A percentile compares a stretch with the other conserved stretches of the same genome.
These are phyloP conservation scores for Epizoanthus scotinus DNA, from an alignment of 92 coral and sea anemone genomes.

Conservation along the genomic window DNA sequence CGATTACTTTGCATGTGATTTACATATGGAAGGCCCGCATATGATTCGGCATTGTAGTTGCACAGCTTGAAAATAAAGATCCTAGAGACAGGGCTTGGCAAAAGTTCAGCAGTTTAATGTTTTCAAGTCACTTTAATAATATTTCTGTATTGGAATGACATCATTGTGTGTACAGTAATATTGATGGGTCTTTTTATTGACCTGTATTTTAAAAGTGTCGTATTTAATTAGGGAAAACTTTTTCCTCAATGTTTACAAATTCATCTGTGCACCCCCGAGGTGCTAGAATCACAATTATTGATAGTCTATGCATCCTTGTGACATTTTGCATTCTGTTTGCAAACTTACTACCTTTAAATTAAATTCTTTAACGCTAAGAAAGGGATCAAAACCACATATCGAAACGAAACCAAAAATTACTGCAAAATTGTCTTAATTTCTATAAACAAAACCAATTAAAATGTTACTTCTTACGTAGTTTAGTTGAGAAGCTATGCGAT, in stretches of 20 bases:
- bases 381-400: not conserved
- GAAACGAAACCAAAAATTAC: not conserved
- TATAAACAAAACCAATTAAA: too few species aligned
- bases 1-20: slow-evolving; percentile 30
- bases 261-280: not conserved
- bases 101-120: not conserved
- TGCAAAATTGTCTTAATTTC: not conserved
- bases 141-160: slow-evolving; percentile 21
- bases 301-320: slow-evolving; percentile 6
- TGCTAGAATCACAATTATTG: slow-evolving; percentile 3
- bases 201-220: not conserved
- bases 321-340: not conserved
- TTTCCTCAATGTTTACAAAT: not conserved
- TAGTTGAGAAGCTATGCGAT: too few species aligned
- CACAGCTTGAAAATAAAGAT: slow-evolving; percentile 29
- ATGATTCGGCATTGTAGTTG: not conserved
- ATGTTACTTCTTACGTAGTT: not conserved
- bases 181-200: slow-evolving; percentile 4
- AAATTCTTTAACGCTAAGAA: not conserved
- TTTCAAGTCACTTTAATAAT: not conserved
- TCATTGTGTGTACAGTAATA: not conserved
- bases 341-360: not conserved
- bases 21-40: too few species aligned
- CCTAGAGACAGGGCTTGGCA: not conserved
- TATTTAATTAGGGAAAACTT: not conserved